Evolutionary conservation across 2,888 invertebrate species (phyloP).

Genomic region (Drosophila mercatorum): DNA sequence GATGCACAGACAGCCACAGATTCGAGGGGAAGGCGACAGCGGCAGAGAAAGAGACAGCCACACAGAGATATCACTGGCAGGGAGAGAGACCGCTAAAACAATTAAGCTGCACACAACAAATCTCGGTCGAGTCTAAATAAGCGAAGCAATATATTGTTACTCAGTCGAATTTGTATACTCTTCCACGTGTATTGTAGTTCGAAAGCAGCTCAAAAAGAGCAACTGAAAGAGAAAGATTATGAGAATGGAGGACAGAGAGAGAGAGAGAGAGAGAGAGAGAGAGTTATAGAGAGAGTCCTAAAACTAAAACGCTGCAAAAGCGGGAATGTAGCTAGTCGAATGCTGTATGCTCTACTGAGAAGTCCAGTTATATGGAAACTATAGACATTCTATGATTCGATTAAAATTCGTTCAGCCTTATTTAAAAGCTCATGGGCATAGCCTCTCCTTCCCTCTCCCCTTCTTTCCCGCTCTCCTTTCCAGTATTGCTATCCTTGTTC

Average conservation of each 20-base stretch:
- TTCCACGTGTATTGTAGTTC: not conserved
- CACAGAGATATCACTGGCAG: slow-evolving; percentile 4
- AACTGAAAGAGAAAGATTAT: too few relatives aligned
- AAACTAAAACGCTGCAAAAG: too few relatives aligned
- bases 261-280: too few relatives aligned
- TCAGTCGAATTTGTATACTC: slow-evolving; percentile 2
- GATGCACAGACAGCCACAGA: slow-evolving; percentile 40
- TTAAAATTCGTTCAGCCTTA: too few relatives aligned
- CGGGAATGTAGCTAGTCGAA: too few relatives aligned
- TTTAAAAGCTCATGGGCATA: too few relatives aligned
- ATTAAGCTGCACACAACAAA: slow-evolving; percentile 69
- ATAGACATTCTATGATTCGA: too few relatives aligned
- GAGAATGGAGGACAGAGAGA: too few relatives aligned
- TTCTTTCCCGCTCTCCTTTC: not conserved
- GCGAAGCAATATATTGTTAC: not conserved
- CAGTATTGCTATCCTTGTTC: slow-evolving; percentile 1
- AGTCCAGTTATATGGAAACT: too few relatives aligned
- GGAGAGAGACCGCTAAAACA: slow-evolving; percentile 46
- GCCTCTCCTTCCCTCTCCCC: not conserved
- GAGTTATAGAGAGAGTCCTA: too few relatives aligned
- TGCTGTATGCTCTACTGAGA: too few relatives aligned
- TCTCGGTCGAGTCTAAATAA: slow-evolving; percentile 36
- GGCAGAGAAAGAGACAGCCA: not conserved
- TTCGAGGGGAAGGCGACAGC: not conserved
- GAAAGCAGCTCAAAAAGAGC: too few relatives aligned